Base-by-base conservation (phyloP, 2,888 invertebrate species). In the Helicoverpa assulta region DNA sequence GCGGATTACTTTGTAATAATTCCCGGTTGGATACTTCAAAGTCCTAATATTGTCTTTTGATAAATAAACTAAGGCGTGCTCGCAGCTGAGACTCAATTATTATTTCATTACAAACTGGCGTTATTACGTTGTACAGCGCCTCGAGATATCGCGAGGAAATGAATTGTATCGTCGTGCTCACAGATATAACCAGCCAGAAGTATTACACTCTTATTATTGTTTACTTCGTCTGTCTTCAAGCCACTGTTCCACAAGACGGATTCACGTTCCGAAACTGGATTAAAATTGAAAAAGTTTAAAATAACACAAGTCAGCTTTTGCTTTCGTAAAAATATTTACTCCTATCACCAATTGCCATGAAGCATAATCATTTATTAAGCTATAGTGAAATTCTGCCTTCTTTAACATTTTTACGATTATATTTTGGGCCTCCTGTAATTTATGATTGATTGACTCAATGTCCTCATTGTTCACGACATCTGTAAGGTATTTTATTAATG, bases 11-110 rank as follows among this genome's bases (percentile, higher is more conserved):
- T 62, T 64, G 82, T 76, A 83, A 83, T 83, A 83, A 85, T 81
- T 81, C 81, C 71, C 68, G 59, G 68, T 74, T 51, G 82, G 68
- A 80, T 76, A 83, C 80, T 83, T 85, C 85, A 73, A 85, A 85
- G 83, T 85, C 70, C 85, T 82, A 88, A 90, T 90, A 89, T 90
- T 90, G 88, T 89, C 87, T 89, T 88, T 87, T 89, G 86, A 88
- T 88, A 88, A 88, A 90, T 89, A 89, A 89, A 87, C 84, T 78
- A 76, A 72, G 72, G 70, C 82, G 78, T 82, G 74, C 79, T 80
- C 85, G 76, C 87, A 89, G 88, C 85, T 88, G 86, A 80, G 87
- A 88, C 86, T 81, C 82, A 73, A 83, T 83, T 83, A 89, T 88
- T 87, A 89, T 89, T 90, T 89, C 86, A 89, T 90, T 88, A 90